Evolutionary conservation across 2,797 vertebrate genomes (phyloP).

Genomic region (Coracias cyanogaster): DNA sequence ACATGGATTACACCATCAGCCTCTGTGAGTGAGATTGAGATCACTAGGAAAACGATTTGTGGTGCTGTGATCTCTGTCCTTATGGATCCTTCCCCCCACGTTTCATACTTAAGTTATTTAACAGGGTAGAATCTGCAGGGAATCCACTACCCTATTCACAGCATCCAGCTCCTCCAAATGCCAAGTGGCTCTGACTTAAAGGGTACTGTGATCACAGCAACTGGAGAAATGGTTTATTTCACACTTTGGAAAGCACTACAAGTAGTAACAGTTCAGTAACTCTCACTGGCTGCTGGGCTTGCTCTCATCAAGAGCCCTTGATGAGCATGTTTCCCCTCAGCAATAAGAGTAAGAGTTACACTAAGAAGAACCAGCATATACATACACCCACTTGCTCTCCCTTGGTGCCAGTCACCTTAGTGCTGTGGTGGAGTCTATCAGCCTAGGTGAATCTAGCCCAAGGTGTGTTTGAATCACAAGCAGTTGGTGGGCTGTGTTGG

Average conservation of each 20-base stretch:
- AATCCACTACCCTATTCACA: background rate
- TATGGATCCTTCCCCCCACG: background rate
- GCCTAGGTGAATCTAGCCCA: background rate
- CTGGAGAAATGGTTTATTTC: background rate
- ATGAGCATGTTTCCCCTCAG: background rate
- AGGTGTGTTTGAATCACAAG: background rate
- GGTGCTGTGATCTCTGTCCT: background rate
- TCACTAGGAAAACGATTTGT: background rate
- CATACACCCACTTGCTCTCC: background rate
- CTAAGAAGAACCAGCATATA: background rate
- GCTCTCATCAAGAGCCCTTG: background rate
- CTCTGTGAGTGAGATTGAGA: background rate
- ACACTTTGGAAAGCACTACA: background rate
- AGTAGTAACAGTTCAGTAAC: background rate
- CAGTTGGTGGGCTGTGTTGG: background rate
- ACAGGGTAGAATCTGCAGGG: background rate
- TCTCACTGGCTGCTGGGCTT: background rate
- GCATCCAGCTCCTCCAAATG: background rate
- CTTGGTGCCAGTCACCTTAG: background rate
- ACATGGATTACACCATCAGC: background rate
- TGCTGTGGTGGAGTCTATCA: rapidly evolving
- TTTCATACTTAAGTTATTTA: background rate
- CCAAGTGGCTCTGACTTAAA: background rate
- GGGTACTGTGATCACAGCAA: background rate
- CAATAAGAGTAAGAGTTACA: background rate